These are phyloP conservation scores for Leptopilina drosophilae DNA, from an alignment of 2,888 invertebrate genomes.

Conservation along the genomic window DNA sequence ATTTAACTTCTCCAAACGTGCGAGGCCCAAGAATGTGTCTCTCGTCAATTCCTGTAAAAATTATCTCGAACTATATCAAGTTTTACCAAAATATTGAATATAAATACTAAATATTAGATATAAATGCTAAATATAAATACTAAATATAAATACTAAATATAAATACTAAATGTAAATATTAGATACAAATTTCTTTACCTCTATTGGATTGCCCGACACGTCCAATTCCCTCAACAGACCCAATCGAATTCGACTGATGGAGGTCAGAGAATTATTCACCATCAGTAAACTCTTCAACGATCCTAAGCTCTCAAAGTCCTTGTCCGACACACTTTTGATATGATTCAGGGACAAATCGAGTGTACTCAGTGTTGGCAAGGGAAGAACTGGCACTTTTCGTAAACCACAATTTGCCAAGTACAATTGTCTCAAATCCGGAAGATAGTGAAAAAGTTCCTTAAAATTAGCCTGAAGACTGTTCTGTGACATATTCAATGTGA, in stretches of 20 bases:
- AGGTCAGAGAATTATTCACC: constrained; percentile 86
- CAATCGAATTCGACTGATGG: constrained; percentile 86
- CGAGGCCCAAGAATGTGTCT: constrained; percentile 85
- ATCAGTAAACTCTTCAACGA: constrained; percentile 86
- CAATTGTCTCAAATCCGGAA: constrained; percentile 88
- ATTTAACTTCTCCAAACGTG: constrained; percentile 85
- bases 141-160: neutral
- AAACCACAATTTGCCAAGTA: constrained; percentile 88
- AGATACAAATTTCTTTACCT: constrained; percentile 69
- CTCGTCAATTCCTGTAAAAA: constrained; percentile 81
- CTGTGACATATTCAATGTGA: constrained; percentile 88
- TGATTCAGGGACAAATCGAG: constrained; percentile 89
- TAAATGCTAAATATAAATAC: neutral
- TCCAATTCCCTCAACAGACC: constrained; percentile 86
- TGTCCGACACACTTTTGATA: constrained; percentile 82
- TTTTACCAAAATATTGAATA: neutral
- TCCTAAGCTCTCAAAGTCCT: constrained; percentile 84
- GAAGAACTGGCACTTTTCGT: constrained; percentile 86
- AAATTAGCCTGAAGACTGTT: constrained; percentile 87
- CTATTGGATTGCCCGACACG: constrained; percentile 89
- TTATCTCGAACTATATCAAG: neutral
- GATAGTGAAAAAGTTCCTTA: constrained; percentile 91
- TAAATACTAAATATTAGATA: neutral
- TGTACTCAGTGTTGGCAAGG: constrained; percentile 86
- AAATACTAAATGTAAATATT: no score